phyloP scores from a whole-genome alignment of 2,113 vertebrate species.

The Nothoprocta pentlandii region DNA sequence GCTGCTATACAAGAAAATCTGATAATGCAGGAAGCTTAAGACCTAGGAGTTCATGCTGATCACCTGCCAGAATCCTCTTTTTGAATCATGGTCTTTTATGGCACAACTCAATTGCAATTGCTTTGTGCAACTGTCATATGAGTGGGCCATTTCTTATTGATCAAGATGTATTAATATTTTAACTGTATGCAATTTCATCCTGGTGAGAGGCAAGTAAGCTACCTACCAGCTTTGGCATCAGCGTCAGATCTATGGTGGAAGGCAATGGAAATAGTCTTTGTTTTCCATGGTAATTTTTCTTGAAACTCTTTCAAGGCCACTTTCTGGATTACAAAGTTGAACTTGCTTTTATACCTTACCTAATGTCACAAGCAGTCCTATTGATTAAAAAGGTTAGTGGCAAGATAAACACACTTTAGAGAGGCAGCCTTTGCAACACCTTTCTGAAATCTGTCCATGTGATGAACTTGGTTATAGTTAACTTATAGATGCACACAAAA shows the following conservation, averaged over 20 bases:
- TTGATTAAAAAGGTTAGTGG: background rate
- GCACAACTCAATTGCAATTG: fast-evolving
- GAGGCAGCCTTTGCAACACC: background rate
- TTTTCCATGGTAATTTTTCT: background rate
- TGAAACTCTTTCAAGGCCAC: background rate
- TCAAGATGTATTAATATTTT: background rate
- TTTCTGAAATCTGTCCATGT: background rate
- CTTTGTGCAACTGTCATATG: background rate
- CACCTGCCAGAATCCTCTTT: fast-evolving
- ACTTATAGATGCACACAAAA: background rate
- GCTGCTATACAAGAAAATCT: background rate
- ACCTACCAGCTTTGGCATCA: background rate
- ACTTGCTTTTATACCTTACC: background rate
- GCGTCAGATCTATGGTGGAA: background rate
- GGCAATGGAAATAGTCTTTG: background rate
- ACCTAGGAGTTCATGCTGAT: background rate
- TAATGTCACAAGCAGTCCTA: fast-evolving
- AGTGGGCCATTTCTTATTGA: background rate
- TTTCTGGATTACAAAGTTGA: fast-evolving
- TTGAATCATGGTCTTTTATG: background rate
- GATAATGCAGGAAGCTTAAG: background rate
- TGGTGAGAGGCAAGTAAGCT: background rate
- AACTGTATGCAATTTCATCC: background rate
- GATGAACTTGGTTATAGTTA: background rate
- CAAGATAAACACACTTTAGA: fast-evolving